These are phyloP conservation scores for Platycheirus rosarum DNA, from an alignment of 2,888 invertebrate genomes.

Conservation along the genomic window DNA sequence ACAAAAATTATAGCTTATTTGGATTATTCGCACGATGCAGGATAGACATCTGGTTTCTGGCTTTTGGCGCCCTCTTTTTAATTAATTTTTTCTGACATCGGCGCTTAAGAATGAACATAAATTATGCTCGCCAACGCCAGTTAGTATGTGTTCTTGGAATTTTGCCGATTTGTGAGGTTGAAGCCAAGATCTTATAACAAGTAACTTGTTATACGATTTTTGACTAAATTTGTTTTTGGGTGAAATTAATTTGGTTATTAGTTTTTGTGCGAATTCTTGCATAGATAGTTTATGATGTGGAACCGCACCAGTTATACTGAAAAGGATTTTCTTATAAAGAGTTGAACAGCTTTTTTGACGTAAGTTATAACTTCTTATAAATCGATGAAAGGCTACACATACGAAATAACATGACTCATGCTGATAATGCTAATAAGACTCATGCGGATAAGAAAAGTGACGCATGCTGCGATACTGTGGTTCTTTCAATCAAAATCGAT, in stretches of 20 bases:
- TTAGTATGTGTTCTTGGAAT: slow-evolving; percentile 71
- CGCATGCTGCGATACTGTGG: too few species aligned
- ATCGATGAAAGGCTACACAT: too few species aligned
- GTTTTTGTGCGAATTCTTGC: slow-evolving; percentile 54
- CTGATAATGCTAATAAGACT: too few species aligned
- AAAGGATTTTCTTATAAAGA: slow-evolving; percentile 67
- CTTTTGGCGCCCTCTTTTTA: slow-evolving; percentile 71
- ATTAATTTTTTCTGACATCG: slow-evolving; percentile 68
- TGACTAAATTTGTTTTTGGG: too few species aligned
- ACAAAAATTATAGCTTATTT: slow-evolving; percentile 58
- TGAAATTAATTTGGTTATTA: slow-evolving; percentile 32
- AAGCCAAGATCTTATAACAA: too few species aligned
- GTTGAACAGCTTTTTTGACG: too few species aligned
- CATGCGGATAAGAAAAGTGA: too few species aligned
- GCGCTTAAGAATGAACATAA: slow-evolving; percentile 57
- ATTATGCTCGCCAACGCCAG: slow-evolving; percentile 58
- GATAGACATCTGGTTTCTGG: slow-evolving; percentile 74
- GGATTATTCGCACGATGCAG: slow-evolving; percentile 67
- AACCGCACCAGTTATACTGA: slow-evolving; percentile 33
- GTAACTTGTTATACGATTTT: too few species aligned
- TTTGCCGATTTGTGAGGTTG: slow-evolving; percentile 36
- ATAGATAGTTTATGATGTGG: slow-evolving; percentile 62
- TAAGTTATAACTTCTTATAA: too few species aligned
- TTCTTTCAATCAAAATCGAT: too few species aligned
- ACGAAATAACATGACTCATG: too few species aligned